phyloP scores from a whole-genome alignment of 2,797 vertebrate species.

The Sparidentex hasta region DNA sequence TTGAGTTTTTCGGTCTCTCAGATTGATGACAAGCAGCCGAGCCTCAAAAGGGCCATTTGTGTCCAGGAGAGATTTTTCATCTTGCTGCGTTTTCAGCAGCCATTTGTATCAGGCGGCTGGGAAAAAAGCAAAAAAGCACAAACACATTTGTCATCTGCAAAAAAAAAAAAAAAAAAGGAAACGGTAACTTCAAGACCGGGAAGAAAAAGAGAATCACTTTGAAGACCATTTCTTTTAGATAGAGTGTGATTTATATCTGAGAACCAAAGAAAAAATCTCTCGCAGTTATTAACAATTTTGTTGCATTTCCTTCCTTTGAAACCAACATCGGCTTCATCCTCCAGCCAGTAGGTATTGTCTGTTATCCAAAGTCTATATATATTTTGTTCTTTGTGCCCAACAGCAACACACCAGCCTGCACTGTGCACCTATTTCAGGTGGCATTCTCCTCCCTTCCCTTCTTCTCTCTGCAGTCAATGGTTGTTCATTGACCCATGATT shows the following conservation, averaged over 20 bases:
- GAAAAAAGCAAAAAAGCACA: slow-evolving; percentile 18
- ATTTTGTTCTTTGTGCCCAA: background rate
- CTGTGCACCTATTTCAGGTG: background rate
- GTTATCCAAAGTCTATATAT: background rate
- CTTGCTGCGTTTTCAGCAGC: background rate
- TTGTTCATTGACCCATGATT: too few relatives aligned
- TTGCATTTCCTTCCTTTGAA: background rate
- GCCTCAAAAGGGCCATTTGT: slow-evolving; percentile 22
- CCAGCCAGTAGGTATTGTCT: background rate
- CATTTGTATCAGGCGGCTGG: background rate
- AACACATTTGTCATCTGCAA: slow-evolving; percentile 30
- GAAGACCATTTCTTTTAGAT: too few relatives aligned
- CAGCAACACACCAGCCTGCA: background rate
- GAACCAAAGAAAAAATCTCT: too few relatives aligned
- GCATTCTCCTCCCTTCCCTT: too few relatives aligned
- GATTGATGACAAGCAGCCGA: slow-evolving; percentile 24
- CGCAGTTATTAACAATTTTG: background rate
- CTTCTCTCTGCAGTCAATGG: too few relatives aligned
- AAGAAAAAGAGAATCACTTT: slow-evolving; percentile 17
- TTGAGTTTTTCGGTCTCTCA: slow-evolving; percentile 17
- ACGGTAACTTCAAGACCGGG: slow-evolving; percentile 10
- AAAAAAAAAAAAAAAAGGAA: slow-evolving; percentile 22
- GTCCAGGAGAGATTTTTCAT: slow-evolving; percentile 17
- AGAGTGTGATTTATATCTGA: too few relatives aligned
- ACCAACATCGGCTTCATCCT: background rate